Evolutionary conservation across 2,797 vertebrate genomes (phyloP).

Genomic region (Phrynocephalus forsythii): DNA sequence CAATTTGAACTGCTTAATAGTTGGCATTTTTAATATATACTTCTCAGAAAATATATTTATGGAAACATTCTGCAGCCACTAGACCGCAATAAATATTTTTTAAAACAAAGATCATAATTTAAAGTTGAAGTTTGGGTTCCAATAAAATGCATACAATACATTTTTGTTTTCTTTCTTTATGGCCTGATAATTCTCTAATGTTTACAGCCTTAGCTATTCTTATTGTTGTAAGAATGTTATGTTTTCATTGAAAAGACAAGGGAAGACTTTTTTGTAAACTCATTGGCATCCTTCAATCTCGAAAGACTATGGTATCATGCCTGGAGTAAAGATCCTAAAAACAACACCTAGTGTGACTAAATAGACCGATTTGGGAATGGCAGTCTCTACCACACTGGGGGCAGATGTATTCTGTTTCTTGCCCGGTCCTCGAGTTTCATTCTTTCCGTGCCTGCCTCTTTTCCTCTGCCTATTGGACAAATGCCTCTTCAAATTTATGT

Average conservation of each 20-base stretch:
- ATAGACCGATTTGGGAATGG: too few relatives aligned
- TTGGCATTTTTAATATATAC: neutral
- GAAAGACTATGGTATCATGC: too few relatives aligned
- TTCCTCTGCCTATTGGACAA: too few relatives aligned
- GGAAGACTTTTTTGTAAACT: constrained; percentile 43
- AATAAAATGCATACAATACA: neutral
- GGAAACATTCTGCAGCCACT: neutral
- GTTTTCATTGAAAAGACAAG: constrained; percentile 48
- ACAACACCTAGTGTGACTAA: too few relatives aligned
- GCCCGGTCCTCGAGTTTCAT: too few relatives aligned
- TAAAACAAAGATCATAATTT: neutral
- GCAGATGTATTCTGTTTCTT: too few relatives aligned
- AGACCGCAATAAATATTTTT: constrained; percentile 3
- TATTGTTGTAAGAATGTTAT: constrained; percentile 15
- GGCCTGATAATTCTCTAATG: constrained; percentile 23
- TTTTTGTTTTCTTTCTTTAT: neutral
- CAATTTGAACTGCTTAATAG: neutral
- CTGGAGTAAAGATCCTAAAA: too few relatives aligned
- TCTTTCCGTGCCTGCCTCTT: too few relatives aligned
- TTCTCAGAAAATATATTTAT: constrained; percentile 16
- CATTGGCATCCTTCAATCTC: too few relatives aligned
- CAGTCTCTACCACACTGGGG: too few relatives aligned
- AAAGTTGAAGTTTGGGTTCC: neutral
- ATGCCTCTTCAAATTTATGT: too few relatives aligned
- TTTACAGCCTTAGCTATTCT: constrained; percentile 39